phyloP scores from a whole-genome alignment of 2,888 invertebrate genomes.

The Aethes cnicana region DNA sequence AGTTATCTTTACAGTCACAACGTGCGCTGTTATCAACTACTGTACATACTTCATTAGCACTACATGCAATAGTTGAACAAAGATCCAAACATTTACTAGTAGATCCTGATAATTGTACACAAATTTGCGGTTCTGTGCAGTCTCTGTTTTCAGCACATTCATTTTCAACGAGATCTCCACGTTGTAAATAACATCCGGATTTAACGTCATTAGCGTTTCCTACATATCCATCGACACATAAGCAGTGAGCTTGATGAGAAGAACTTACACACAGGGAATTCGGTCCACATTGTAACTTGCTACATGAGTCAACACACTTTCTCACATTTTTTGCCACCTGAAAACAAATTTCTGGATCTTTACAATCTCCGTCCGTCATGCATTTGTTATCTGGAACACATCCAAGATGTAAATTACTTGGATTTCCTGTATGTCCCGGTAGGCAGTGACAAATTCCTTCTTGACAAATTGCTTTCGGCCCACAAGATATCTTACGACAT shows the following conservation, averaged over 20 bases:
- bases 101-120: constrained; percentile 84
- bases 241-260: constrained; percentile 92
- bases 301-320: constrained; percentile 93
- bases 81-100: constrained; percentile 88
- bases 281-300: constrained; percentile 93
- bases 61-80: constrained; percentile 91
- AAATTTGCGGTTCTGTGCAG: constrained; percentile 87
- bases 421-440: constrained; percentile 89
- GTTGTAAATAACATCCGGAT: constrained; percentile 89
- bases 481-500: constrained; percentile 89
- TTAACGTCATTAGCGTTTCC: constrained; percentile 92
- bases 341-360: constrained; percentile 93
- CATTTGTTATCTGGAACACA: constrained; percentile 90
- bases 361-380: constrained; percentile 90
- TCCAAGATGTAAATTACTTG: constrained; percentile 86
- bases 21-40: constrained; percentile 87
- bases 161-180: constrained; percentile 80
- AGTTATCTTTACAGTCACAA: constrained; percentile 90
- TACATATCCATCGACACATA: constrained; percentile 90
- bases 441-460: constrained; percentile 91
- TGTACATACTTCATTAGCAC: constrained; percentile 90
- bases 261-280: constrained; percentile 93
- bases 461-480: constrained; percentile 91
- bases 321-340: constrained; percentile 89
- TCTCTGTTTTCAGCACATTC: constrained; percentile 87